phyloP scores from a whole-genome alignment of 2,888 invertebrate genomes.

The Mythimna impura region DNA sequence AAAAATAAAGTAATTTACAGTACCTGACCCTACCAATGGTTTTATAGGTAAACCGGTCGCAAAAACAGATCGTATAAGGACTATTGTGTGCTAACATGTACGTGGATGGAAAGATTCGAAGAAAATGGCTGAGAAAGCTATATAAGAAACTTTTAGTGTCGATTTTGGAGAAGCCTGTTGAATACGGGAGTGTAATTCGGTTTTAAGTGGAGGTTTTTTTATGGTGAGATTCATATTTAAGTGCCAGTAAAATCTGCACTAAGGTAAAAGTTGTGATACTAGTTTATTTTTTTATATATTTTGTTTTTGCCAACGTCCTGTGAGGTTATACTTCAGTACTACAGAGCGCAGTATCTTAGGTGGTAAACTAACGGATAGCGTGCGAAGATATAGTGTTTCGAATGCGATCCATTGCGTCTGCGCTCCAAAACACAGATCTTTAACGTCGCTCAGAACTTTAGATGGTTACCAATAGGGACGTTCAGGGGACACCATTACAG shows the following conservation, averaged over 20 bases:
- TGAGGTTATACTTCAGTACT: too few relatives aligned
- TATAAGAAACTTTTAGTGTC: neutral
- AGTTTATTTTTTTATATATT: too few relatives aligned
- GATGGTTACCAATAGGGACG: too few relatives aligned
- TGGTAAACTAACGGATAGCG: too few relatives aligned
- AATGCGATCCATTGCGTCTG: too few relatives aligned
- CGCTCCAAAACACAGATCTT: too few relatives aligned
- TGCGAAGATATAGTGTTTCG: too few relatives aligned
- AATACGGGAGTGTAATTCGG: constrained; percentile 4
- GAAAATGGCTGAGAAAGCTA: neutral
- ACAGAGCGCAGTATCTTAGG: too few relatives aligned
- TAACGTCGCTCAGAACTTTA: too few relatives aligned
- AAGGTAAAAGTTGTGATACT: neutral
- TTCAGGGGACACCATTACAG: too few relatives aligned
- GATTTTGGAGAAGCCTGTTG: constrained; percentile 27
- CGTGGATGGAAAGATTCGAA: constrained; percentile 33
- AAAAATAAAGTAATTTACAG: neutral
- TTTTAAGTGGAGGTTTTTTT: constrained; percentile 16
- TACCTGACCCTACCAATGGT: neutral
- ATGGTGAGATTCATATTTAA: neutral
- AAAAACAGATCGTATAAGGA: constrained; percentile 17
- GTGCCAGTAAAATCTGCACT: neutral
- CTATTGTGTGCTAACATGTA: constrained; percentile 28
- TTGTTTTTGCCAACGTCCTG: too few relatives aligned
- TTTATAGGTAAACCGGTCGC: constrained; percentile 16